These are phyloP conservation scores for Notospermus geniculatus DNA, from an alignment of 1,140 invertebrate genomes.

Conservation along the genomic window DNA sequence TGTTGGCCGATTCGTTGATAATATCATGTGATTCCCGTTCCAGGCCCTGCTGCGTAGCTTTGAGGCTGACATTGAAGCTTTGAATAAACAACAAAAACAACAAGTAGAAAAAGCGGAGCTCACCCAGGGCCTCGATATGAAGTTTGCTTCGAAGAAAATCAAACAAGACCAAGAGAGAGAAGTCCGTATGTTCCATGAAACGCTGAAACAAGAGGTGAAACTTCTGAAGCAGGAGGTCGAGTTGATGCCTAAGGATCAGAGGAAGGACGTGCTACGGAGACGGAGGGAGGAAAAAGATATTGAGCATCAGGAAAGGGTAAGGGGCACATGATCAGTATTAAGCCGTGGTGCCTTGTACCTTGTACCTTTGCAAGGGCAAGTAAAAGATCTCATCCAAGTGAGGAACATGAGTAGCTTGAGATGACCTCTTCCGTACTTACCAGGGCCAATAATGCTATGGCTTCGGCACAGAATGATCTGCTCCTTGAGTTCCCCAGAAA, in stretches of 20 bases:
- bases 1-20: too few species aligned
- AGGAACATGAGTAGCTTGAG: too few species aligned
- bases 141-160: slow-evolving; percentile 70
- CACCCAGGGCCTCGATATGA: slow-evolving; percentile 85
- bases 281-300: slow-evolving; percentile 83
- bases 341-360: too few species aligned
- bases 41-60: slow-evolving; percentile 82
- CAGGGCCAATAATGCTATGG: too few species aligned
- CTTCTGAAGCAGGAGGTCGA: slow-evolving; percentile 93
- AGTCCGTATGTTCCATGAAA: slow-evolving; percentile 86
- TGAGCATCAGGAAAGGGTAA: slow-evolving; percentile 79
- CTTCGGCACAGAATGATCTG: too few species aligned
- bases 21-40: slow-evolving; percentile 67
- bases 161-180: slow-evolving; percentile 92
- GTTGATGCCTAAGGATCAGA: slow-evolving; percentile 84
- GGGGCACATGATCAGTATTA: slow-evolving; percentile 61
- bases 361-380: too few species aligned
- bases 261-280: slow-evolving; percentile 81
- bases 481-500: too few species aligned
- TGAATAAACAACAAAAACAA: slow-evolving; percentile 85
- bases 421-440: too few species aligned
- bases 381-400: too few species aligned
- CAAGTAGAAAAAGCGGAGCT: slow-evolving; percentile 88
- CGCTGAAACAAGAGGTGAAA: slow-evolving; percentile 88
- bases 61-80: slow-evolving; percentile 84